phyloP scores from a whole-genome alignment of 1,140 invertebrate genomes.

The Condylostylus longicornis region DNA sequence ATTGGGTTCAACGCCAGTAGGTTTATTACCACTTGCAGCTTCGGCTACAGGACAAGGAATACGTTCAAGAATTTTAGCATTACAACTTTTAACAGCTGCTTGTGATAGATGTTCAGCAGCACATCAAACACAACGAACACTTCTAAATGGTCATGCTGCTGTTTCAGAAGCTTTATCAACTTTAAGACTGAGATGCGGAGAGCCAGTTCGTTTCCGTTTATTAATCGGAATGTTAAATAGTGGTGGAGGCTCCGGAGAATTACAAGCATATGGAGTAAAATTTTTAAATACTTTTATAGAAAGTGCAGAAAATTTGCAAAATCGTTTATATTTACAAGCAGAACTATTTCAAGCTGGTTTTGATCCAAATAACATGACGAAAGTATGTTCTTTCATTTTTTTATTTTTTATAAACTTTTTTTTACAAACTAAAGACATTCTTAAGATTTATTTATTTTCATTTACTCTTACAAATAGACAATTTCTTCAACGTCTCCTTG shows the following conservation, averaged over 20 bases:
- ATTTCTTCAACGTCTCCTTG: constrained; percentile 35
- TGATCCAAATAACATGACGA: constrained; percentile 50
- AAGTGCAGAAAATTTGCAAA: constrained; percentile 54
- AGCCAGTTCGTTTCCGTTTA: constrained; percentile 81
- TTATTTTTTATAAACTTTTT: neutral
- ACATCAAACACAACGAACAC: constrained; percentile 22
- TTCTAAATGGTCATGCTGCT: constrained; percentile 49
- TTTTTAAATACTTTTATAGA: constrained; percentile 73
- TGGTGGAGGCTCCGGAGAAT: constrained; percentile 46
- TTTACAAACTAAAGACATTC: constrained; percentile 1
- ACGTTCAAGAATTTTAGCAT: constrained; percentile 26
- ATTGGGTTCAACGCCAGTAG: constrained; percentile 59
- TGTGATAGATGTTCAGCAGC: constrained; percentile 47
- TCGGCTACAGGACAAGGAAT: constrained; percentile 38
- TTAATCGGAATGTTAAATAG: constrained; percentile 74
- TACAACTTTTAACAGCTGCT: constrained; percentile 56
- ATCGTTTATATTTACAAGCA: constrained; percentile 76
- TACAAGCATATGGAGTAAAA: constrained; percentile 65
- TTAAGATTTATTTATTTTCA: constrained; percentile 2
- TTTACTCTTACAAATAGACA: constrained; percentile 28
- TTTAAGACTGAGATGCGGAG: constrained; percentile 71
- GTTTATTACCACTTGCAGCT: constrained; percentile 70
- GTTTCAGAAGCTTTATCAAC: constrained; percentile 84
- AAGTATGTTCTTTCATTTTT: constrained; percentile 42
- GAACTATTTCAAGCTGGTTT: constrained; percentile 73